Evolutionary conservation across 1,140 invertebrate species (phyloP).

Genomic region (Polypedilum vanderplanki): DNA sequence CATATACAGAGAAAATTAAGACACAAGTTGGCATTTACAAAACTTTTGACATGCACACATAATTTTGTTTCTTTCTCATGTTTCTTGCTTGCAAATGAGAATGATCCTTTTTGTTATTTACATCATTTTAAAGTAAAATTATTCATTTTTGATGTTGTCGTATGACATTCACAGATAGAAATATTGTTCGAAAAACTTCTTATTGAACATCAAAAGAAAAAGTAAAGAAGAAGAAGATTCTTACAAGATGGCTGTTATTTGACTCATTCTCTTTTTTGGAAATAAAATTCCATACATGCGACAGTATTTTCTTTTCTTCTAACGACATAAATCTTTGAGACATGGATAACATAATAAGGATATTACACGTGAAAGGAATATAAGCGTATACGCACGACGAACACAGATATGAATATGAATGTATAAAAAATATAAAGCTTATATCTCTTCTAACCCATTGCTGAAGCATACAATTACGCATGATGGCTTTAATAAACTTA

Average conservation of each 20-base stretch:
- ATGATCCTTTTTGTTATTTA: too few relatives aligned
- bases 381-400: background rate
- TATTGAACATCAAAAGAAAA: too few relatives aligned
- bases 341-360: slow-evolving; percentile 28
- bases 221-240: background rate
- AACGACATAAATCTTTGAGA: slow-evolving; percentile 12
- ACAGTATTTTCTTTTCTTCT: background rate
- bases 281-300: background rate
- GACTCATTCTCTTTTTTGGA: too few relatives aligned
- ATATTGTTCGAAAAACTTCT: background rate
- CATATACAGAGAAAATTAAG: background rate
- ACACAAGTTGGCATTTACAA: background rate
- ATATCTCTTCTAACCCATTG: too few relatives aligned
- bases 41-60: slow-evolving; percentile 15
- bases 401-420: too few relatives aligned
- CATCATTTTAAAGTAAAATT: too few relatives aligned
- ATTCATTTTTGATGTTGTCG: background rate
- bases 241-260: background rate
- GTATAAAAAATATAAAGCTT: too few relatives aligned
- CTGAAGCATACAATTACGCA: too few relatives aligned
- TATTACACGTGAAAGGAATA: slow-evolving; percentile 26
- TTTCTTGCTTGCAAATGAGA: too few relatives aligned
- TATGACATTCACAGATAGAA: background rate
- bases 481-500: too few relatives aligned
- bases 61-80: background rate